Percentiles rank a stretch among this genome's conserved stretches.
These are phyloP conservation scores for Aix galericulata DNA, from an alignment of 2,113 vertebrate genomes.

Conservation along the genomic window DNA sequence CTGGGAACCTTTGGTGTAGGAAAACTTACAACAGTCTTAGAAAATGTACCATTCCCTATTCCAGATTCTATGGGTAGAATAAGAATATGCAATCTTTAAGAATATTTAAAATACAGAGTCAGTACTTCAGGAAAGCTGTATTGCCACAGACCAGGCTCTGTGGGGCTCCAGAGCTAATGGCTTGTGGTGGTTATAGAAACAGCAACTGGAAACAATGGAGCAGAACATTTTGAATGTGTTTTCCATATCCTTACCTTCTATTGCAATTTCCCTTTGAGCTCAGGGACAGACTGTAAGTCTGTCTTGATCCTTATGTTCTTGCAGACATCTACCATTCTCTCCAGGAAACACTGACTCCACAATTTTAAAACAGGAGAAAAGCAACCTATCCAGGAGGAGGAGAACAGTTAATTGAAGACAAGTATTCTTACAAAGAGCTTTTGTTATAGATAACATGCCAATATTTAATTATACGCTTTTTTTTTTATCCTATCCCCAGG, in stretches of 20 bases:
- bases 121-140: neutral
- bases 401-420: neutral
- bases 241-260: neutral
- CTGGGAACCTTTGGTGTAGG: neutral
- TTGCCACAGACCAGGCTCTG: neutral
- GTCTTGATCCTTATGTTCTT: neutral
- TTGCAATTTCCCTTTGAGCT: neutral
- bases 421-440: neutral
- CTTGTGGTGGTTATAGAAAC: neutral
- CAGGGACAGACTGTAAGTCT: neutral
- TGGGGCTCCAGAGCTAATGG: neutral
- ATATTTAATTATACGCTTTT: neutral
- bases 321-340: neutral
- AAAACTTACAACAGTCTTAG: neutral
- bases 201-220: neutral
- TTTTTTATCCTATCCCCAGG: neutral
- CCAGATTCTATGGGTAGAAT: neutral
- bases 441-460: neutral
- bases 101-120: neutral
- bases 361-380: constrained; percentile 5
- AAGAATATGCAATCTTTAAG: neutral
- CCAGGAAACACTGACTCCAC: neutral
- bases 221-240: neutral
- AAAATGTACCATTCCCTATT: neutral
- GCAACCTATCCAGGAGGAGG: neutral